Evolutionary conservation across 2,888 invertebrate genomes (phyloP).

Genomic region (Drosophila merina): DNA sequence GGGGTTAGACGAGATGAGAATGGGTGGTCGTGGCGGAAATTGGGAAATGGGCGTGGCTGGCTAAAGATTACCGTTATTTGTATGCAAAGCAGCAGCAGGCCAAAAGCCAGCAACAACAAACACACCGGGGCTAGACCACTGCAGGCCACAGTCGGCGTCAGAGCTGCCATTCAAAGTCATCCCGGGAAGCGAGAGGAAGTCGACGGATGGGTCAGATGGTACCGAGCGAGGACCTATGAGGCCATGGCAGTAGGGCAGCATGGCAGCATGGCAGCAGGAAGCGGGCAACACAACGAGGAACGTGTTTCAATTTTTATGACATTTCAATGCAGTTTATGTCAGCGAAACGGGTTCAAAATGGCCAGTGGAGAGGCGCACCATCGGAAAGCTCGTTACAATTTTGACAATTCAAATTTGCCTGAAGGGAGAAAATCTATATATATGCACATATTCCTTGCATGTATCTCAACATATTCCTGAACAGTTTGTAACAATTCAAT

Average conservation of each 20-base stretch:
- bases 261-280: slow-evolving; percentile 20
- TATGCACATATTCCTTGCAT: slow-evolving; percentile 10
- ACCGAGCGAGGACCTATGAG: not conserved
- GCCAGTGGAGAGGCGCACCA: slow-evolving; percentile 26
- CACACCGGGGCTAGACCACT: slow-evolving; percentile 49
- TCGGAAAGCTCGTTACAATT: slow-evolving; percentile 63
- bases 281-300: slow-evolving; percentile 43
- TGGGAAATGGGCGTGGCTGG: slow-evolving; percentile 52
- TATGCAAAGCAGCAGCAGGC: slow-evolving; percentile 73
- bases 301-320: slow-evolving; percentile 79
- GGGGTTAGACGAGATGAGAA: slow-evolving; percentile 5
- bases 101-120: slow-evolving; percentile 63
- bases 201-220: slow-evolving; percentile 14
- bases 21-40: slow-evolving; percentile 5
- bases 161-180: slow-evolving; percentile 67
- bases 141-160: slow-evolving; percentile 37
- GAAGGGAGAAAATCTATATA: slow-evolving; percentile 16
- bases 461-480: slow-evolving; percentile 43
- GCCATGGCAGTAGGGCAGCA: not conserved
- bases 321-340: slow-evolving; percentile 79
- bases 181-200: not conserved
- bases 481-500: slow-evolving; percentile 65
- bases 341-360: slow-evolving; percentile 65
- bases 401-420: slow-evolving; percentile 68
- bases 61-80: slow-evolving; percentile 72